Evolutionary conservation across 2,797 vertebrate species (phyloP).

Genomic region (Cercopithecus petaurista): DNA sequence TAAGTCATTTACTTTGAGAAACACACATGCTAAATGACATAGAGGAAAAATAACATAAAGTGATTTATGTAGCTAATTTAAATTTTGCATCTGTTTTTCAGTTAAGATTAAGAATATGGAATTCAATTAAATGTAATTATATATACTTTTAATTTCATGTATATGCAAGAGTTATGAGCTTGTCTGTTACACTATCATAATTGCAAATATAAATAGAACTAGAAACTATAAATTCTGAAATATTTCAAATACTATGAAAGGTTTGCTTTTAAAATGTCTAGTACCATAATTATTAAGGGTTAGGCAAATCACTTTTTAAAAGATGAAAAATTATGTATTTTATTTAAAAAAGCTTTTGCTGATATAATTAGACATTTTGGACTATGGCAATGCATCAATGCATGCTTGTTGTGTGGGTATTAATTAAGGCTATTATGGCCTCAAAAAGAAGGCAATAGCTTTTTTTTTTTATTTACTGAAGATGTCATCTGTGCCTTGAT

Average conservation of each 20-base stretch:
- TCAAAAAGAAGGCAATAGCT: background rate
- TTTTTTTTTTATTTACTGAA: background rate
- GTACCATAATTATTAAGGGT: background rate
- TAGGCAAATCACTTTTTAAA: background rate
- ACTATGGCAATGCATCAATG: background rate
- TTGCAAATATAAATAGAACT: background rate
- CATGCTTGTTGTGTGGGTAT: background rate
- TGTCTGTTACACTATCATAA: background rate
- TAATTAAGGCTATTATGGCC: background rate
- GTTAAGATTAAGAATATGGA: background rate
- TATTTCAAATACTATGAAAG: background rate
- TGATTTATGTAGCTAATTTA: background rate
- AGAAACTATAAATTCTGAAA: background rate
- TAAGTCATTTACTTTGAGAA: background rate
- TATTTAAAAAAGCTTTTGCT: background rate
- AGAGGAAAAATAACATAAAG: background rate
- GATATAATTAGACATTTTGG: background rate
- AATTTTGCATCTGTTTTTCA: background rate
- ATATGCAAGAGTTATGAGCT: background rate
- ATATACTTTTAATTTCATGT: background rate
- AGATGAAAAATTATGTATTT: background rate
- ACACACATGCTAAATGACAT: background rate
- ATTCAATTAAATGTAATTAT: background rate
- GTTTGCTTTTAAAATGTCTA: background rate
- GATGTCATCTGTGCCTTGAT: background rate